Evolutionary conservation across 2,888 invertebrate genomes (phyloP).

Genomic region (Protonemura montana): DNA sequence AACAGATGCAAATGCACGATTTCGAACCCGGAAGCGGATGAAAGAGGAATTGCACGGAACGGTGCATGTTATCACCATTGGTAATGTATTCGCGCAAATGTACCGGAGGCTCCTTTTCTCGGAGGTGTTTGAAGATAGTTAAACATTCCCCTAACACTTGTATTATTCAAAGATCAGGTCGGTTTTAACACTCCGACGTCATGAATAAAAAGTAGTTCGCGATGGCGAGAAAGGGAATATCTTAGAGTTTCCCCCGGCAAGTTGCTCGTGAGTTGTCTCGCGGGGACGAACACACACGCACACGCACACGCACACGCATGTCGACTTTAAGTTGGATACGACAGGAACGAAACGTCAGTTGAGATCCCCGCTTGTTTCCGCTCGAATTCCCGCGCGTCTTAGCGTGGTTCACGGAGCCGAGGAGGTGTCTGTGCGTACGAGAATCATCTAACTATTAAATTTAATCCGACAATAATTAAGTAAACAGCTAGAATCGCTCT

Average conservation of each 20-base stretch:
- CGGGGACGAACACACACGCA: not conserved
- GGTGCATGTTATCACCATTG: no score
- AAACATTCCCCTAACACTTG: conserved; percentile 48
- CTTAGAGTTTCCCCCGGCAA: conserved; percentile 15
- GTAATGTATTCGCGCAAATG: no score
- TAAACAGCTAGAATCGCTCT: no score
- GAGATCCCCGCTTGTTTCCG: not conserved
- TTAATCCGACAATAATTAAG: not conserved
- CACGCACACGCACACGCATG: not conserved
- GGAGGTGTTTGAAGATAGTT: conserved; percentile 36
- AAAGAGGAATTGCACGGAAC: no score
- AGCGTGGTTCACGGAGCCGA: no score
- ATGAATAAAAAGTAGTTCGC: conserved; percentile 48
- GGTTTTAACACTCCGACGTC: conserved; percentile 48
- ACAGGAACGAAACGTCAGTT: not conserved
- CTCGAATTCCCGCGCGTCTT: not conserved
- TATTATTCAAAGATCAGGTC: conserved; percentile 48
- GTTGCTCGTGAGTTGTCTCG: not conserved
- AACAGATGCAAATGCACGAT: not conserved
- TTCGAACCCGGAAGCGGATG: not conserved
- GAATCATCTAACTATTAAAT: conserved; percentile 17
- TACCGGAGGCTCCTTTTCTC: not conserved
- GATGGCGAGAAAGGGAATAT: conserved; percentile 43
- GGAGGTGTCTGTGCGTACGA: not conserved
- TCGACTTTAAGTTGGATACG: conserved; percentile 38